Percentiles rank a stretch among this genome's conserved stretches.
Evolutionary conservation across 2,113 vertebrate species (phyloP).

Genomic region (Felis chaus): DNA sequence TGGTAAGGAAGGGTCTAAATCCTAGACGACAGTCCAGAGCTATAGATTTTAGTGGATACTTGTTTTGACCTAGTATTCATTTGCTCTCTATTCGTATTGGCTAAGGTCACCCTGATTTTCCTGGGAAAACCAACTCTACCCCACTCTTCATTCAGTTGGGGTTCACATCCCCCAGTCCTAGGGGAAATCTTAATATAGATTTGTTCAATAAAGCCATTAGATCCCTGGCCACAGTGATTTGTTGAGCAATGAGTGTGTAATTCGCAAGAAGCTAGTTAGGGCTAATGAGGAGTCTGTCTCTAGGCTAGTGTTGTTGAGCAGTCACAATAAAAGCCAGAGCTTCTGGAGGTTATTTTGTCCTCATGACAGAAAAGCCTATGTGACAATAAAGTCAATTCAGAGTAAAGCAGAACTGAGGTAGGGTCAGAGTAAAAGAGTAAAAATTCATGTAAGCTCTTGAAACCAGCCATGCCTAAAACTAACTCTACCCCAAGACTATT

Average conservation of each 20-base stretch:
- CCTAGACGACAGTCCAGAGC: not conserved
- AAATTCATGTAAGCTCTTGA: not conserved
- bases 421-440: not conserved
- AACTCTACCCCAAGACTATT: not conserved
- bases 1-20: not conserved
- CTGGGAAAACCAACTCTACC: not conserved
- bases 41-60: not conserved
- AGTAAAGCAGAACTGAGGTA: not conserved
- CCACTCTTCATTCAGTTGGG: not conserved
- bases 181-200: not conserved
- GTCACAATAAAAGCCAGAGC: not conserved
- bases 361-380: not conserved
- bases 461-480: not conserved
- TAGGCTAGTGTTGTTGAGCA: not conserved
- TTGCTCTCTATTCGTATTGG: not conserved
- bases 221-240: not conserved
- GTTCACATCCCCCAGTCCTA: not conserved
- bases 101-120: not conserved
- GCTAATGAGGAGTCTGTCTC: not conserved
- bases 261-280: not conserved
- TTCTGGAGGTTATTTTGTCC: not conserved
- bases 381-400: not conserved
- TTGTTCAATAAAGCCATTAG: not conserved
- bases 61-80: not conserved
- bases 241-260: not conserved